A percentile compares a stretch with the other conserved stretches of the same genome.
phyloP scores from a whole-genome alignment of 1,140 invertebrate genomes.

The Zophobas atratus region DNA sequence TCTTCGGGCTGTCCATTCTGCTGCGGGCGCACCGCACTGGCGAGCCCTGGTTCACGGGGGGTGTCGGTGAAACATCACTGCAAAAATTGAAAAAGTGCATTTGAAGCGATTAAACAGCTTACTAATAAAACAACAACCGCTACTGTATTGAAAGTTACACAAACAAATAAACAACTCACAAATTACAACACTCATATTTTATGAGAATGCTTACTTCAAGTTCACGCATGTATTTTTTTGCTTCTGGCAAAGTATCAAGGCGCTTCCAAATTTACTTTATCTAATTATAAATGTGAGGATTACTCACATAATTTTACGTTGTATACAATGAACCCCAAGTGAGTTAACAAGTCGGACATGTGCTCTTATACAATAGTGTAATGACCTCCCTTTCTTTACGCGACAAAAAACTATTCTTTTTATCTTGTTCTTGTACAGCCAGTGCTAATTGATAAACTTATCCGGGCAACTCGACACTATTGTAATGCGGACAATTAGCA shows the following conservation, averaged over 20 bases:
- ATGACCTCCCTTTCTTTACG: slow-evolving; percentile 31
- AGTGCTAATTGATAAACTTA: slow-evolving; percentile 38
- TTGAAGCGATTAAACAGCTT: not conserved
- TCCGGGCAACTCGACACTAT: slow-evolving; percentile 29
- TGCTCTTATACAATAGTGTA: slow-evolving; percentile 40
- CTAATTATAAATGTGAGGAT: slow-evolving; percentile 40
- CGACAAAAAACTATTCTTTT: slow-evolving; percentile 19
- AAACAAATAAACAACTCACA: slow-evolving; percentile 20
- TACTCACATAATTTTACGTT: slow-evolving; percentile 39
- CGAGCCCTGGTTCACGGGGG: slow-evolving; percentile 61
- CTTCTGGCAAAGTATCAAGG: slow-evolving; percentile 23
- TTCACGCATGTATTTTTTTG: slow-evolving; percentile 29
- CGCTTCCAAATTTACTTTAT: slow-evolving; percentile 33
- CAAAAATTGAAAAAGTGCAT: slow-evolving; percentile 36
- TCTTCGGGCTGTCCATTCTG: slow-evolving; percentile 63
- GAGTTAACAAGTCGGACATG: slow-evolving; percentile 28
- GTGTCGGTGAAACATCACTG: slow-evolving; percentile 63
- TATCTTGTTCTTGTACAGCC: slow-evolving; percentile 18
- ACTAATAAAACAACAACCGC: not conserved
- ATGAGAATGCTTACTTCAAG: slow-evolving; percentile 21
- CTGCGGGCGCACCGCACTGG: slow-evolving; percentile 58
- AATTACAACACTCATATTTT: slow-evolving; percentile 15
- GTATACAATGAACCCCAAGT: slow-evolving; percentile 33
- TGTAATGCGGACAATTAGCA: slow-evolving; percentile 17
- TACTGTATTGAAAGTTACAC: not conserved